These are phyloP conservation scores for Rhyacophila evoluta DNA, from an alignment of 2,888 invertebrate species.

Conservation along the genomic window DNA sequence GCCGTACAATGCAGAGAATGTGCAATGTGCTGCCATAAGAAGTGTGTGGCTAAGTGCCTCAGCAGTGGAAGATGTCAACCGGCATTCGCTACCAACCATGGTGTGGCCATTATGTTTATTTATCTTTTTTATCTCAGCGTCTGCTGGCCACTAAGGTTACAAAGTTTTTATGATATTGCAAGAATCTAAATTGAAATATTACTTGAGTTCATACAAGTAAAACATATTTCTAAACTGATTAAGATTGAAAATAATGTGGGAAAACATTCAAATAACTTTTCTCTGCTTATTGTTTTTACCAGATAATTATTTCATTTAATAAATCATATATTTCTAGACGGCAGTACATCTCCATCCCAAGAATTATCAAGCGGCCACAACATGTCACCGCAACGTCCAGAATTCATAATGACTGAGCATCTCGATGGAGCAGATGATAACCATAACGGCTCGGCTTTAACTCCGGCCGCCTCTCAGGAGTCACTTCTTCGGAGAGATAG, in stretches of 20 bases:
- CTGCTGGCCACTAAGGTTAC: too few species aligned
- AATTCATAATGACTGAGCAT: conserved; percentile 52
- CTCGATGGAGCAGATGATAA: conserved; percentile 34
- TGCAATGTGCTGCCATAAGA: conserved; percentile 94
- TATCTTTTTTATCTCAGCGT: too few species aligned
- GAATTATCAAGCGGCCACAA: conserved; percentile 37
- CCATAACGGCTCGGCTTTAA: background rate
- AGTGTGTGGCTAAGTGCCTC: conserved; percentile 90
- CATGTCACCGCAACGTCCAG: conserved; percentile 35
- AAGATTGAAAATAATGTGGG: too few species aligned
- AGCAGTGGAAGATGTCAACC: conserved; percentile 66
- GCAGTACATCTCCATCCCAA: conserved; percentile 45
- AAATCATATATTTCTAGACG: conserved; percentile 40
- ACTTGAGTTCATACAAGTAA: too few species aligned
- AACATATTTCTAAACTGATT: too few species aligned
- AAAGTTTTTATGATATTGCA: too few species aligned
- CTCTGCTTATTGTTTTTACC: background rate
- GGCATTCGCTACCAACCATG: conserved; percentile 45
- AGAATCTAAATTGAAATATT: too few species aligned
- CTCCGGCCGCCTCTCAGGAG: conserved; percentile 45
- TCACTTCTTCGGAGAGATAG: conserved; percentile 31
- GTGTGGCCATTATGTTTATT: conserved; percentile 48
- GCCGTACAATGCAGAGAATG: conserved; percentile 93
- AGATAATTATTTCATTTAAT: background rate
- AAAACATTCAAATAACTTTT: too few species aligned